Evolutionary conservation across 2,888 invertebrate genomes (phyloP).

Genomic region (Eucera pruinosa): DNA sequence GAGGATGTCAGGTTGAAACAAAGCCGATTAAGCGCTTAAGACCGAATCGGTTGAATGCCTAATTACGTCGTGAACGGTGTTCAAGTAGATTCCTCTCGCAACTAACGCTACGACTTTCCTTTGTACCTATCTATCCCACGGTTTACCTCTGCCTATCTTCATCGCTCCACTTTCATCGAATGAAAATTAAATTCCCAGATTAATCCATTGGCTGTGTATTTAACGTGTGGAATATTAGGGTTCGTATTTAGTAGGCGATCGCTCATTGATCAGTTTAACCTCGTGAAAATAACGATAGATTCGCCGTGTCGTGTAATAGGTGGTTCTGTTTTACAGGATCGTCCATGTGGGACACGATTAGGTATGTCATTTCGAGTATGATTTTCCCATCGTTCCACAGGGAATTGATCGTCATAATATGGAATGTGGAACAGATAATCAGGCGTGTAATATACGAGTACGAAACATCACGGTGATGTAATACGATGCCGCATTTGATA

Average conservation of each 20-base stretch:
- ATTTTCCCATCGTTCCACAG: constrained; percentile 20
- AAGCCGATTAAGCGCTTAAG: constrained; percentile 68
- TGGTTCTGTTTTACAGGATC: constrained; percentile 30
- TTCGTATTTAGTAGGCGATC: background rate
- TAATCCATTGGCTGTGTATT: background rate
- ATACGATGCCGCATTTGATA: background rate
- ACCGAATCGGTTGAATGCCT: constrained; percentile 62
- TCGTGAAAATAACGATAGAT: constrained; percentile 23
- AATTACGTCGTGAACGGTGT: constrained; percentile 57
- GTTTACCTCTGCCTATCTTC: background rate
- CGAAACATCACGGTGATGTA: background rate
- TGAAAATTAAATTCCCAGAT: constrained; percentile 19
- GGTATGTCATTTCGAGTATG: constrained; percentile 30
- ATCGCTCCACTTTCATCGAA: background rate
- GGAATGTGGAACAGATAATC: constrained; percentile 10
- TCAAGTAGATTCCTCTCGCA: constrained; percentile 41
- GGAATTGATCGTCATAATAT: constrained; percentile 29
- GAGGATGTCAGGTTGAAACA: constrained; percentile 59
- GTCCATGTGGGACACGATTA: constrained; percentile 18
- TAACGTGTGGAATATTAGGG: background rate
- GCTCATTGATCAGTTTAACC: background rate
- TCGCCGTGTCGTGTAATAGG: constrained; percentile 7
- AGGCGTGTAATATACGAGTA: background rate
- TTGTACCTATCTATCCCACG: background rate
- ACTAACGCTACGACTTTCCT: background rate